Base-by-base conservation (phyloP, 2,888 invertebrate genomes). In the Scaptomyza reducta region DNA sequence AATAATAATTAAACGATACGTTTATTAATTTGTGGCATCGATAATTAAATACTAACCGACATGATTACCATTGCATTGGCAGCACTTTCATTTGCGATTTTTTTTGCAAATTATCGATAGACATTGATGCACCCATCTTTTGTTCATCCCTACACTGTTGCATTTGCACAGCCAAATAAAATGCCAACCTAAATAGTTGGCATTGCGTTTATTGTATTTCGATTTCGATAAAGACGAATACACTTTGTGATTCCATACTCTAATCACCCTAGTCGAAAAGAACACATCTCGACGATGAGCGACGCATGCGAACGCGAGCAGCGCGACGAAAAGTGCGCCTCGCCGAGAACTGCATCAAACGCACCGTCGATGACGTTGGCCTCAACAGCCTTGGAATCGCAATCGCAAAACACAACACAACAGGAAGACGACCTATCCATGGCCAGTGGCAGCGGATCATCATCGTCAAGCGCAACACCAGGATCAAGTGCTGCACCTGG, bases 231-330 rank as follows among this genome's bases (percentile, higher is more conserved):
- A 71, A 71, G 61, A 47, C 70, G 61, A 75, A 74, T 66, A 71
- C 58, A 66, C 59, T 66, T 66, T 62, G 74, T 76, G 74, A 71
- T 56, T 59, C 42, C 57, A 25, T 50, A 50, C 13, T 27, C 55
- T 40, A 14, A 42, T 31, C 41, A 41, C 25, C 54, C 38, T 55
- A 42, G 22, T 38, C 49, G 57, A 33, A 76, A 70, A 49, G 45
- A 46, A 64, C 55, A 58, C 62, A 63, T 64, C 41, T 27, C 63
- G 47, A 66, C 25, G 49, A 76, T 76, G 72, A 79, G 76, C 67
- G 79, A 74, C 76, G 75, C 76, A 66, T 64, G 70, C 70, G 65
- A 84, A 69, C 74, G 62, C 68, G 75, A 90, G 91, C 89, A 90
- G 87, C 83, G 91, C 68, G 67, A 56, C 72, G 72, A 75, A 67